phyloP scores from a whole-genome alignment of 2,113 vertebrate species.

The Tetrao urogallus region DNA sequence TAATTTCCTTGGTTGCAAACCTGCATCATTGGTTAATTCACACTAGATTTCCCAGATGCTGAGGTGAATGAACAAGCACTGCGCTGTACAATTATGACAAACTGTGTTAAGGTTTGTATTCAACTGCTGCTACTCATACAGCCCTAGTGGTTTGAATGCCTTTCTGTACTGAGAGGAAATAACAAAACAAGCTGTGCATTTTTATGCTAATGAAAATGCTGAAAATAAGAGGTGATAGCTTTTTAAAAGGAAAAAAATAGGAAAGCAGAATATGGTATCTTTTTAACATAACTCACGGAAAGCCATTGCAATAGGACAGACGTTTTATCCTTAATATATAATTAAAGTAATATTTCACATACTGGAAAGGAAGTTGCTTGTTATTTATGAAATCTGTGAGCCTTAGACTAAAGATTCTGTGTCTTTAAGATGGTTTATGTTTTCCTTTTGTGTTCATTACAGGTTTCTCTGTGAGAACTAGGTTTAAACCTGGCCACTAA shows the following conservation, averaged over 20 bases:
- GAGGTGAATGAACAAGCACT: neutral
- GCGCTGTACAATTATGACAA: constrained; percentile 27
- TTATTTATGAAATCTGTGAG: neutral
- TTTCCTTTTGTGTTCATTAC: neutral
- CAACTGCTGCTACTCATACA: neutral
- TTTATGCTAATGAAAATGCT: constrained; percentile 42
- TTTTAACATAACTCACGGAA: neutral
- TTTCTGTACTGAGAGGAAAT: neutral
- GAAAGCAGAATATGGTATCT: neutral
- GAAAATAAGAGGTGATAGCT: neutral
- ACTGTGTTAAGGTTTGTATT: constrained; percentile 1
- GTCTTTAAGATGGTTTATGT: neutral
- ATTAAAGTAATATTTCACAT: neutral
- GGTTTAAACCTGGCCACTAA: neutral
- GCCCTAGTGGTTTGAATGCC: constrained; percentile 20
- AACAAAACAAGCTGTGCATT: constrained; percentile 29
- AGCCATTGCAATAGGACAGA: neutral
- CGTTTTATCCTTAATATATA: neutral
- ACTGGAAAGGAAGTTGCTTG: neutral
- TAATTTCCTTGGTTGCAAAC: constrained; percentile 28
- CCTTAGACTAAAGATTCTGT: neutral
- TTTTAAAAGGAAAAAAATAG: neutral
- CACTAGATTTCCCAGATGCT: neutral
- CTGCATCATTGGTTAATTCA: constrained; percentile 24
- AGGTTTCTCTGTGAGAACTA: neutral